A percentile compares a stretch with the other conserved stretches of the same genome.
Evolutionary conservation across 2,797 vertebrate genomes (phyloP).

Genomic region (Fratercula arctica): DNA sequence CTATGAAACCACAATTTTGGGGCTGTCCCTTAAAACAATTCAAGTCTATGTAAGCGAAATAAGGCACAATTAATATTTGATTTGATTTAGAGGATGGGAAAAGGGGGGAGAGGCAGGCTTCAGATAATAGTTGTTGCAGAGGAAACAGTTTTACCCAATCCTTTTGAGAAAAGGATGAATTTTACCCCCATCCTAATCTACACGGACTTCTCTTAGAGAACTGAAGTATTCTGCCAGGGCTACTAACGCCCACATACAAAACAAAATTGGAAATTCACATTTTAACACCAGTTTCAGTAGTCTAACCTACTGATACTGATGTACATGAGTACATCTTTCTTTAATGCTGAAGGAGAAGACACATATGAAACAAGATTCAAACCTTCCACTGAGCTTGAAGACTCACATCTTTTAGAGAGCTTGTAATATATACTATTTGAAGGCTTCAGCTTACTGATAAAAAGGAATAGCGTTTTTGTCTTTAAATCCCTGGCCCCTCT

Average conservation of each 20-base stretch:
- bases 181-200: slow-evolving; percentile 61
- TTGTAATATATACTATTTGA: slow-evolving; percentile 58
- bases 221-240: slow-evolving; percentile 53
- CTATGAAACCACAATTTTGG: slow-evolving; percentile 70
- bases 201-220: slow-evolving; percentile 59
- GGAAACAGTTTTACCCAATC: slow-evolving; percentile 70
- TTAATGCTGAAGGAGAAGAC: slow-evolving; percentile 69
- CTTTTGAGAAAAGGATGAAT: slow-evolving; percentile 54
- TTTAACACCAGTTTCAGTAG: slow-evolving; percentile 65
- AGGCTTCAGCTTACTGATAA: slow-evolving; percentile 67
- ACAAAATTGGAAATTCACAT: slow-evolving; percentile 71
- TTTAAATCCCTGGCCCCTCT: slow-evolving; percentile 71
- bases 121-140: slow-evolving; percentile 79
- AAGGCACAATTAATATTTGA: slow-evolving; percentile 97
- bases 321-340: slow-evolving; percentile 17
- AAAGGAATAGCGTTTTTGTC: slow-evolving; percentile 59
- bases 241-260: slow-evolving; percentile 53
- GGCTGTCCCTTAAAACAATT: slow-evolving; percentile 83
- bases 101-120: slow-evolving; percentile 76
- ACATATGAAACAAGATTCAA: slow-evolving; percentile 57
- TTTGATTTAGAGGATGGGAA: slow-evolving; percentile 72
- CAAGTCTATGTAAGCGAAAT: slow-evolving; percentile 90
- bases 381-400: slow-evolving; percentile 61
- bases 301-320: slow-evolving; percentile 59
- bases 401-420: slow-evolving; percentile 44